phyloP scores from a whole-genome alignment of 2,113 vertebrate species.

The Mormoops blainvillei region DNA sequence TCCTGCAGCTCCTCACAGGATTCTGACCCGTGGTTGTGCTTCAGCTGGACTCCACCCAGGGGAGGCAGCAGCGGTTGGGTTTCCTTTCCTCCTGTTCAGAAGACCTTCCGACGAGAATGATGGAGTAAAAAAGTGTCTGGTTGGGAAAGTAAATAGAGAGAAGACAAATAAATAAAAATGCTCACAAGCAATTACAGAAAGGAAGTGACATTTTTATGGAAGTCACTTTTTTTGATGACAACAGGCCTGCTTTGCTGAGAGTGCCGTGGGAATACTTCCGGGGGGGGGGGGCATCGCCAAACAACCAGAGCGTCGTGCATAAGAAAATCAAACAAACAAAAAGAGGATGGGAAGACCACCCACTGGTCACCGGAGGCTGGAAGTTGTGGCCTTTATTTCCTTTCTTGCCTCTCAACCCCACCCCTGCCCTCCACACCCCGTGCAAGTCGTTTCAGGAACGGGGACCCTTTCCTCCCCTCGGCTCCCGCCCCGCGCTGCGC shows the following conservation, averaged over 20 bases:
- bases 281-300: not conserved
- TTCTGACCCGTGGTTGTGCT: not conserved
- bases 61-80: not conserved
- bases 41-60: not conserved
- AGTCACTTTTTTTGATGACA: conserved; percentile 51
- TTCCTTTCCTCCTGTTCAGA: not conserved
- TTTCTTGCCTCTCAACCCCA: not conserved
- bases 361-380: not conserved
- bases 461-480: not conserved
- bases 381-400: not conserved
- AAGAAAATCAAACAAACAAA: not conserved
- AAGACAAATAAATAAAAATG: conserved; percentile 44
- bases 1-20: not conserved
- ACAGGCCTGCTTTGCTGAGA: conserved; percentile 18
- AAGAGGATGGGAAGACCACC: not conserved
- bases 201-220: conserved; percentile 53
- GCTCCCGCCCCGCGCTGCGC: too few relatives aligned
- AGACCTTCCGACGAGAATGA: not conserved
- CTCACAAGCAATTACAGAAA: conserved; percentile 34
- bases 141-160: conserved; percentile 65
- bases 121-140: conserved; percentile 24
- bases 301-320: not conserved
- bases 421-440: not conserved
- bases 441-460: not conserved
- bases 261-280: conserved; percentile 47